Percentiles rank a stretch among this genome's conserved stretches.
Conservation (phyloP, 2,888 invertebrate genomes). For the Gibbula magus region DNA sequence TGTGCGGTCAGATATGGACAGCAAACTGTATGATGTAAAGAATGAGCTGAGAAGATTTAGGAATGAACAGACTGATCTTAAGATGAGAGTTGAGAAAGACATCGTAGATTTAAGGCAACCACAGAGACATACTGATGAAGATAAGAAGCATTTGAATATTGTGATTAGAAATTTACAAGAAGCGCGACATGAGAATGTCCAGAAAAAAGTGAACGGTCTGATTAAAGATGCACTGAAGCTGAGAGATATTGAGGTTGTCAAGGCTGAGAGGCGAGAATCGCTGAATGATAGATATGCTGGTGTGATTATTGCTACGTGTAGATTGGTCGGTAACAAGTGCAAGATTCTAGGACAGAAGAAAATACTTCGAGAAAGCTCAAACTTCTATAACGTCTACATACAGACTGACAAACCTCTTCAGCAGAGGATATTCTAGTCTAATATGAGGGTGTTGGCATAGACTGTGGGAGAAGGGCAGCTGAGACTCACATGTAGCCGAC, state of each 20-base stretch:
- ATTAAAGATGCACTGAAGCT: not conserved
- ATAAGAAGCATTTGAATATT: too few relatives aligned
- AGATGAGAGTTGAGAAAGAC: too few relatives aligned
- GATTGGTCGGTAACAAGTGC: not conserved
- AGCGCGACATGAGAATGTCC: not conserved
- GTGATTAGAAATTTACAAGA: not conserved
- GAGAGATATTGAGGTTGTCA: not conserved
- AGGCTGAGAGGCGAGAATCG: not conserved
- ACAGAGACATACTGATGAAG: too few relatives aligned
- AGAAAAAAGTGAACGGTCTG: too few relatives aligned
- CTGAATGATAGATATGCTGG: too few relatives aligned
- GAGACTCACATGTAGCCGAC: not conserved
- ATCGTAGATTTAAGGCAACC: too few relatives aligned
- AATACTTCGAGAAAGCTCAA: not conserved
- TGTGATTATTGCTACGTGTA: not conserved
- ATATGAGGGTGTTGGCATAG: not conserved
- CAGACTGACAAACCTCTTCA: not conserved
- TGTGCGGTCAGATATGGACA: too few relatives aligned
- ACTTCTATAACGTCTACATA: not conserved
- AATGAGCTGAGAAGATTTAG: too few relatives aligned
- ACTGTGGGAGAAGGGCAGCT: not conserved
- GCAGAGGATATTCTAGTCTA: not conserved
- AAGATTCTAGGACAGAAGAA: not conserved
- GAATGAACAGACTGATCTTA: too few relatives aligned
- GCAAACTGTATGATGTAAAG: too few relatives aligned